Evolutionary conservation across 2,113 vertebrate species (phyloP), one percentile per base, ranked within the genome.

Genomic region (Pipa parva): DNA sequence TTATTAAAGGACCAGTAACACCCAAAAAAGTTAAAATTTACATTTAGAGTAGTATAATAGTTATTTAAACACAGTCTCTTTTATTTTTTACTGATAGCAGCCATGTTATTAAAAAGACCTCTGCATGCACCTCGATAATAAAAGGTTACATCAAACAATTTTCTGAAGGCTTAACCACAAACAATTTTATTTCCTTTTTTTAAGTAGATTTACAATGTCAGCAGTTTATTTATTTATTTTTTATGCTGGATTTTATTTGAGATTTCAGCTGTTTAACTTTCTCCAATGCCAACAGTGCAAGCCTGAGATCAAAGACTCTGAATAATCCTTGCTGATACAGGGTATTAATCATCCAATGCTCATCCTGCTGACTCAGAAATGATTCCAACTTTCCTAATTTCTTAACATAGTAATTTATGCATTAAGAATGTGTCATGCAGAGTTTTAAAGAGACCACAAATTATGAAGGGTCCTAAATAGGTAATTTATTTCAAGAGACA

Each of bases 361-460:
- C 24, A 60, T 61, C 58, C 66, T 42, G 66, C 66, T 70, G 66
- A 70, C 66, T 70, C 66, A 61, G 31, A 70, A 70, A 52, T 67
- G 45, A 68, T 51, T 33, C 56, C 1, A 46, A 69, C 66, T 52
- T 52, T 50, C 57, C 25, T 45, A 70, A 70, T 39, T 18, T 61
- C 66, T 25, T 54, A 25, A 54, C 66, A 61, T 61, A 54, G 66
- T 70, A 31, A 70, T 70, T 69, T 69, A 57, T 61, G 49, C 25
- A 61, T 61, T 61, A 61, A 61, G 58, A 49, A 61, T 54, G 48
- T 70, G 66, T 70, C 66, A 70, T 28, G 25, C 48, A 17, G 56
- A 50, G 56, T 52, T 59, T 68, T 68, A 61, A 60, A 70, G 66
- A 70, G 66, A 60, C 24, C 9, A 10, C 24, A 15, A 60, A 54